Evolutionary conservation across 2,797 vertebrate species (phyloP).

Genomic region (Rhinoraja longicauda): DNA sequence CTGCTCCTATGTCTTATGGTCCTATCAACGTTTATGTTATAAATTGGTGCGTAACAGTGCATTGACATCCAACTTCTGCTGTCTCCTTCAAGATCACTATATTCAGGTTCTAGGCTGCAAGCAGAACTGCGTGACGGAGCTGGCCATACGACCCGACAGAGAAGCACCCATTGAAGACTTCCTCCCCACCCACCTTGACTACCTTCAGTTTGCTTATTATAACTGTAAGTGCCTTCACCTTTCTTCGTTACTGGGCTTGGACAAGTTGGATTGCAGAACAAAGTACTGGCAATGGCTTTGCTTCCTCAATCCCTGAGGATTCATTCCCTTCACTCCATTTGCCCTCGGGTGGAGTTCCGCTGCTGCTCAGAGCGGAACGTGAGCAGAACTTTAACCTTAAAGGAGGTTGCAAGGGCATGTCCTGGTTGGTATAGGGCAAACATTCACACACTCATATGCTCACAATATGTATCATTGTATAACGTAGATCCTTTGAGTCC

Average conservation of each 20-base stretch:
- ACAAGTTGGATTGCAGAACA: not conserved
- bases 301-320: not conserved
- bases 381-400: no score
- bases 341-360: not conserved
- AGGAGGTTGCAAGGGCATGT: no score
- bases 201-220: slow-evolving; percentile 94
- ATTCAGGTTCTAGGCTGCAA: slow-evolving; percentile 84
- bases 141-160: slow-evolving; percentile 66
- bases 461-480: no score
- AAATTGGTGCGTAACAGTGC: not conserved
- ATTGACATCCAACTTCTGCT: not conserved
- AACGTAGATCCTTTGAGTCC: no score
- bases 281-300: not conserved
- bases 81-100: slow-evolving; percentile 75
- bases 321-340: not conserved
- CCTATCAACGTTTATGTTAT: not conserved
- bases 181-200: slow-evolving; percentile 84
- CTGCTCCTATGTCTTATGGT: no score
- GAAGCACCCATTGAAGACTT: slow-evolving; percentile 81
- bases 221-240: slow-evolving; percentile 69
- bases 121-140: slow-evolving; percentile 76
- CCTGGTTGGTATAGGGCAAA: no score
- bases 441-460: no score
- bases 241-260: not conserved
- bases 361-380: not conserved